Percentiles rank a stretch among this genome's conserved stretches.
Evolutionary conservation across 2,797 vertebrate species (phyloP).

Genomic region (Threskiornis aethiopicus): DNA sequence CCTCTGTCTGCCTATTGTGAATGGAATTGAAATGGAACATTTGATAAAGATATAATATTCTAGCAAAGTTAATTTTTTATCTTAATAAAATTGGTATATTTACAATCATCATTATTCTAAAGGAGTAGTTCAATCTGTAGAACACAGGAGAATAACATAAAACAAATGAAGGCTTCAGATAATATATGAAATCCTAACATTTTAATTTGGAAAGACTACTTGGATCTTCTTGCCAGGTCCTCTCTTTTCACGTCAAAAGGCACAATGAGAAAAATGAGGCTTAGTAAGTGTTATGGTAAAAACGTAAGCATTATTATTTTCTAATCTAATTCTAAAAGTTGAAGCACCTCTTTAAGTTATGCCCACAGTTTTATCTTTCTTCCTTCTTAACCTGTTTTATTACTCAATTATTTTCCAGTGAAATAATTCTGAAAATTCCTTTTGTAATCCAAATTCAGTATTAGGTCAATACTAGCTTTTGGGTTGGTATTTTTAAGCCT

Average conservation of each 20-base stretch:
- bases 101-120: neutral
- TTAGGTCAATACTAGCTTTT: neutral
- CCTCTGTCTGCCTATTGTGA: neutral
- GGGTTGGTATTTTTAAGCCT: neutral
- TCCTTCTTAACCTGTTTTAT: neutral
- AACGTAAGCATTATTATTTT: neutral
- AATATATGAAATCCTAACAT: neutral
- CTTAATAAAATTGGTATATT: neutral
- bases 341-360: neutral
- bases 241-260: neutral
- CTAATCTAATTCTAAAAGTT: neutral
- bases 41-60: neutral
- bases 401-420: neutral
- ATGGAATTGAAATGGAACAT: neutral
- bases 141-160: neutral
- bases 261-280: neutral
- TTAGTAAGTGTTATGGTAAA: neutral
- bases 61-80: neutral
- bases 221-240: neutral
- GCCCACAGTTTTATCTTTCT: neutral
- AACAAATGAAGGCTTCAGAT: neutral
- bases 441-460: neutral
- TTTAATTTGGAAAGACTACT: neutral
- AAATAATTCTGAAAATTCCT: neutral
- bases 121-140: neutral